These are phyloP conservation scores for Coenonympha glycerion DNA, from an alignment of 2,888 invertebrate species.

Conservation along the genomic window DNA sequence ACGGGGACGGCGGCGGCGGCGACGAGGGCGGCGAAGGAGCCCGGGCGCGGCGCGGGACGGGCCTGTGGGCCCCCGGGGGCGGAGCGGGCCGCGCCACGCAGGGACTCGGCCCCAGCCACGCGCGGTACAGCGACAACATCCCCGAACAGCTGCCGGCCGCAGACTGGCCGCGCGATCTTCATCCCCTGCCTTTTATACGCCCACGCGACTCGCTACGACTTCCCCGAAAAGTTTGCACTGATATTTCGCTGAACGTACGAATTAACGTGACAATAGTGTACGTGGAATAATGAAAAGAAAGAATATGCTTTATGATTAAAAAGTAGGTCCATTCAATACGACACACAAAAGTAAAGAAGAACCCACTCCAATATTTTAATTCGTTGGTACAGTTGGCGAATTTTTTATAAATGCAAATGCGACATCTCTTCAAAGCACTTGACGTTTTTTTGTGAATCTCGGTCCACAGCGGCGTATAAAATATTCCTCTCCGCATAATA, in stretches of 20 bases:
- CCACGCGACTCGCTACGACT: constrained; percentile 4
- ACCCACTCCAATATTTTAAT: constrained; percentile 21
- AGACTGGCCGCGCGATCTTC: constrained; percentile 37
- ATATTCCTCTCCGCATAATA: constrained; percentile 36
- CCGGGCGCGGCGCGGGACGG: constrained; percentile 57
- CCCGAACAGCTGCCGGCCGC: constrained; percentile 36
- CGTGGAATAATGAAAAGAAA: constrained; percentile 3
- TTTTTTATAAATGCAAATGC: constrained; percentile 20
- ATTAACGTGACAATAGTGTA: constrained; percentile 11
- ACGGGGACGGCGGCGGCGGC: constrained; percentile 57
- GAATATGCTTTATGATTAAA: constrained; percentile 5
- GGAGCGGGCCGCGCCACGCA: constrained; percentile 65
- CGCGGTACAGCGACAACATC: constrained; percentile 73
- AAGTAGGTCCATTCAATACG: constrained; percentile 19
- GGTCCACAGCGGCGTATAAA: constrained; percentile 32
- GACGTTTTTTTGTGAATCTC: constrained; percentile 34
- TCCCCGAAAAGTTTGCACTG: constrained; percentile 10
- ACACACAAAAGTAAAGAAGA: no score
- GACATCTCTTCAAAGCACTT: constrained; percentile 28
- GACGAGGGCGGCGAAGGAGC: constrained; percentile 52
- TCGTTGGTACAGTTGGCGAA: constrained; percentile 19
- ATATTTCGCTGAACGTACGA: constrained; percentile 15
- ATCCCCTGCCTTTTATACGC: constrained; percentile 41
- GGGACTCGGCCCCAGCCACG: constrained; percentile 70
- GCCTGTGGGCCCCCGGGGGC: constrained; percentile 68